These are phyloP conservation scores for Antechinus stuartii DNA, from an alignment of 2,113 vertebrate species.

Conservation along the genomic window DNA sequence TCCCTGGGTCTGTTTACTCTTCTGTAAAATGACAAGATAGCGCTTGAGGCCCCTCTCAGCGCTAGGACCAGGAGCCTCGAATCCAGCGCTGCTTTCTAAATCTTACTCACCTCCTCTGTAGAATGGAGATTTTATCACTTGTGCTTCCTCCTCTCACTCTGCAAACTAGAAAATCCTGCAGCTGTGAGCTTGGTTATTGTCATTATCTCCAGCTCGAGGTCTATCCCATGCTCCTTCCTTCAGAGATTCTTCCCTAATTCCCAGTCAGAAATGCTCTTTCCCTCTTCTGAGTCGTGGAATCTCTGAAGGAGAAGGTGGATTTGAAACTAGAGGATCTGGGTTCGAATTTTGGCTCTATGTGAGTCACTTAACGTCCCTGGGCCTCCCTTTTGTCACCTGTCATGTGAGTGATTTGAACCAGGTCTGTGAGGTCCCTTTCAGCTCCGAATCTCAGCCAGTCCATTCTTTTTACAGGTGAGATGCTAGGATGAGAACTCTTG, in stretches of 20 bases:
- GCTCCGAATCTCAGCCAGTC: background rate
- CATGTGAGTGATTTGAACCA: background rate
- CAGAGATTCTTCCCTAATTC: background rate
- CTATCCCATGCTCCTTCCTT: background rate
- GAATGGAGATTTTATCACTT: background rate
- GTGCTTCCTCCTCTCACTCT: background rate
- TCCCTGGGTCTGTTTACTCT: background rate
- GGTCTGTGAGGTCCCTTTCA: background rate
- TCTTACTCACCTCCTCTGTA: background rate
- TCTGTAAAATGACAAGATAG: background rate
- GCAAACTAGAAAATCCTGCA: background rate
- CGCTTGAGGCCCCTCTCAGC: background rate
- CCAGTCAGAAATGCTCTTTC: background rate
- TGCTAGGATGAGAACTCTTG: background rate
- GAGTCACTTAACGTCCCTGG: background rate
- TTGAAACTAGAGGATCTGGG: background rate
- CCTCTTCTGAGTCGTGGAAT: background rate
- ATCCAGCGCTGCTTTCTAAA: background rate
- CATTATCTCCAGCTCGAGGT: background rate
- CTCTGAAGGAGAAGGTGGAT: background rate
- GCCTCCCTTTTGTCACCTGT: background rate
- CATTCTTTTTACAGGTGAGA: background rate
- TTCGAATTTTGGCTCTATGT: background rate
- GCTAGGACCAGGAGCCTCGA: background rate
- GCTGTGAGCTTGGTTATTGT: background rate